phyloP scores from a whole-genome alignment of 2,113 vertebrate genomes.

The Notothenia rossii region DNA sequence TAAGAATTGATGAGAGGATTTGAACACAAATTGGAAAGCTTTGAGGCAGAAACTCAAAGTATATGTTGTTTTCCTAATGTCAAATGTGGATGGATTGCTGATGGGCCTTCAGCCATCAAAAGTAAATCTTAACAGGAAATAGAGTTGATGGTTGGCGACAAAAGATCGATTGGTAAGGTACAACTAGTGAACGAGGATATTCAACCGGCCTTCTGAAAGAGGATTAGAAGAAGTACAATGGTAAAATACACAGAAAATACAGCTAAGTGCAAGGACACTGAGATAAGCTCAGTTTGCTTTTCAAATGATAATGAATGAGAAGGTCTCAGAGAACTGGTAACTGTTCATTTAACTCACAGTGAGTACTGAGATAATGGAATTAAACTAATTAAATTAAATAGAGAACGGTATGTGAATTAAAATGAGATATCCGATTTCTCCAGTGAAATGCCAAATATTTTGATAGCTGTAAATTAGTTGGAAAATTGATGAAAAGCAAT shows the following conservation, averaged over 20 bases:
- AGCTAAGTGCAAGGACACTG: neutral
- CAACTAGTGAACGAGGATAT: neutral
- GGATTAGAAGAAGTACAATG: constrained; percentile 17
- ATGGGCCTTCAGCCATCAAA: neutral
- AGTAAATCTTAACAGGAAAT: neutral
- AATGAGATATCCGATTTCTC: constrained; percentile 1
- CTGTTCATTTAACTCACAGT: constrained; percentile 28
- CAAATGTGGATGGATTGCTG: neutral
- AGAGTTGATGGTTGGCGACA: neutral
- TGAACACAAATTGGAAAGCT: neutral
- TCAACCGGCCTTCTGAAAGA: neutral
- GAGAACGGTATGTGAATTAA: constrained; percentile 22
- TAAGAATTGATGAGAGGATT: neutral
- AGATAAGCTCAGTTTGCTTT: constrained; percentile 40
- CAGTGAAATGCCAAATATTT: constrained; percentile 5
- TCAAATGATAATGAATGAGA: constrained; percentile 31
- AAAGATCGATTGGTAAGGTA: neutral
- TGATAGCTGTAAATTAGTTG: neutral
- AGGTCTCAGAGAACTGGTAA: neutral
- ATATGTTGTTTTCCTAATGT: neutral
- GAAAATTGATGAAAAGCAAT: neutral
- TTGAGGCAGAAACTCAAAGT: neutral
- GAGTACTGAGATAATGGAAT: constrained; percentile 11
- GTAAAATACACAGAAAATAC: constrained; percentile 20
- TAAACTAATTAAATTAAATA: constrained; percentile 32